phyloP scores from a whole-genome alignment of 1,140 invertebrate species.

The Polypedilum vanderplanki region DNA sequence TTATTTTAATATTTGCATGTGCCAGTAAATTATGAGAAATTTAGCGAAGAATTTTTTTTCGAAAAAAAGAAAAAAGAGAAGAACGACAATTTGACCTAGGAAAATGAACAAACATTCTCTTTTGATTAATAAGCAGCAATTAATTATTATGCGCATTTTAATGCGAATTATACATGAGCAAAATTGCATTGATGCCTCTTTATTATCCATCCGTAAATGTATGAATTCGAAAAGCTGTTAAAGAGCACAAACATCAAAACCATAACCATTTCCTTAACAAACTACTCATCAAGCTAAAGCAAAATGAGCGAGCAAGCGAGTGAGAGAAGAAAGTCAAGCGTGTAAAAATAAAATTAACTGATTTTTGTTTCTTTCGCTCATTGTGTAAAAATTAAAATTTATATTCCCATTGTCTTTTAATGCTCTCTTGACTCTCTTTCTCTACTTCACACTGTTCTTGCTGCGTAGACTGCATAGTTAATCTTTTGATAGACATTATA shows the following conservation, averaged over 20 bases:
- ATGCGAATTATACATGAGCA: not conserved
- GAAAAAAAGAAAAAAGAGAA: not conserved
- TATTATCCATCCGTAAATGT: not conserved
- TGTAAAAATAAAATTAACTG: constrained; percentile 27
- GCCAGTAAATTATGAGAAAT: constrained; percentile 18
- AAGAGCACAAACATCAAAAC: constrained; percentile 6
- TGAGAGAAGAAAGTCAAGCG: not conserved
- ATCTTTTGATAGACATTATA: constrained; percentile 27
- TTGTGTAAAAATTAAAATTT: constrained; percentile 28
- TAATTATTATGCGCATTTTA: not conserved
- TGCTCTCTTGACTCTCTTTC: not conserved
- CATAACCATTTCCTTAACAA: constrained; percentile 25
- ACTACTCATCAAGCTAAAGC: not conserved
- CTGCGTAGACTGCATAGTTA: not conserved
- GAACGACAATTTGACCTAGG: not conserved
- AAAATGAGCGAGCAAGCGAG: too few species aligned
- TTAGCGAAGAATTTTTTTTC: not conserved
- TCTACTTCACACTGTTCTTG: not conserved
- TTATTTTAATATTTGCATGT: not conserved
- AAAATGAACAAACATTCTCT: too few species aligned
- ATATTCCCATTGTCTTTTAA: constrained; percentile 17
- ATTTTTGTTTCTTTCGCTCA: not conserved
- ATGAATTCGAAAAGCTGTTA: not conserved
- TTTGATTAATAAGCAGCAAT: too few species aligned
- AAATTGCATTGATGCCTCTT: not conserved